Evolutionary conservation across 2,888 invertebrate species (phyloP).

Genomic region (Metopia argyrocephala): DNA sequence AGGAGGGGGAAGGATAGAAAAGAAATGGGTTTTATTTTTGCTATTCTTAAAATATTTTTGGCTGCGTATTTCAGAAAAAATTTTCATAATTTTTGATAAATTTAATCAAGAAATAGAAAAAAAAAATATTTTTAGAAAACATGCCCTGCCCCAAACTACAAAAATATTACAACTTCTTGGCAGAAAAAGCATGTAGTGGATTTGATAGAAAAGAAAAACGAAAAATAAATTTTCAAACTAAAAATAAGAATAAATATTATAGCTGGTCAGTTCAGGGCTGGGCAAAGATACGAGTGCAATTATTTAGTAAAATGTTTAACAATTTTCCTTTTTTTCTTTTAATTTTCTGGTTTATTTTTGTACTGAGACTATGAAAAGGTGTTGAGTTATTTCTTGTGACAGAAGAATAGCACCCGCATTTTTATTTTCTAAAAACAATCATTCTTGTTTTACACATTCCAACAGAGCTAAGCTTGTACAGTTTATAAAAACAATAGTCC

Average conservation of each 20-base stretch:
- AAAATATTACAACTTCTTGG: constrained; percentile 7
- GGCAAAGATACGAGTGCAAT: neutral
- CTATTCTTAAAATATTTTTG: neutral
- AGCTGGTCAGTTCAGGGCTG: constrained; percentile 33
- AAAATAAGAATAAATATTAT: constrained; percentile 43
- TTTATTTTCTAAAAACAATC: neutral
- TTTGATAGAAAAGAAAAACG: constrained; percentile 2
- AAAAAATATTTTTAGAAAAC: constrained; percentile 35
- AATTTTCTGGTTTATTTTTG: constrained; percentile 5
- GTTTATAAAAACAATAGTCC: neutral
- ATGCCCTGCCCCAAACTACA: constrained; percentile 37
- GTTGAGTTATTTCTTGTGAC: constrained; percentile 39
- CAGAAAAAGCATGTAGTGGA: neutral
- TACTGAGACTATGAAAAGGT: constrained; percentile 34
- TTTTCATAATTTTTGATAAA: constrained; percentile 44
- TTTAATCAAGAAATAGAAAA: constrained; percentile 5
- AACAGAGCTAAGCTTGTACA: no score
- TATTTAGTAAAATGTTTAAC: neutral
- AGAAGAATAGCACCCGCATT: constrained; percentile 60
- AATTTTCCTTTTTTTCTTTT: neutral
- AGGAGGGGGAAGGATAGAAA: neutral
- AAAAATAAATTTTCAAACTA: neutral
- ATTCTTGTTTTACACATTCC: no score
- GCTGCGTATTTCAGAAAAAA: constrained; percentile 1
- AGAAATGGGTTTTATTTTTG: neutral